Base-by-base conservation (phyloP, 2,888 invertebrate genomes). In the Xestia c-nigrum region DNA sequence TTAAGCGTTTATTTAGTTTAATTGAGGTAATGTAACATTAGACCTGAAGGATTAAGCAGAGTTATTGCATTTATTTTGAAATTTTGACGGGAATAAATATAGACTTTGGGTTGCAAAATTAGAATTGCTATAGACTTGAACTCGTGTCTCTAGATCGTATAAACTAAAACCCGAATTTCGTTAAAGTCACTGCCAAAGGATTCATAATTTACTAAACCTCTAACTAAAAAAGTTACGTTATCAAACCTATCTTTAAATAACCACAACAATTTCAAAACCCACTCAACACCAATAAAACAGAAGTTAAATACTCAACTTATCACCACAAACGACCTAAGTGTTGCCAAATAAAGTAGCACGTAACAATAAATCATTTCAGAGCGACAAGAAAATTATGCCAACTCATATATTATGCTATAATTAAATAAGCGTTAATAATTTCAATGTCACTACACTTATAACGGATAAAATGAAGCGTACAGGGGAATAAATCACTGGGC, bases 401-500 rank as follows among this genome's bases (percentile, higher is more conserved):
- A 31, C 55, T 69, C 81, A 65, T 80, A 80, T 52, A 78, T 86
- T 81, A 81, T 72, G 67, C 55, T 71, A 40, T 79, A 82, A 89
- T 89, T 89, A 87, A 87, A 85, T 71, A 74, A 55, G 75, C 84
- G 85, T 88, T 88, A 80, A 86, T 89, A 85, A 87, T 87, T 79
- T 81, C 82, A 81, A 76, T 84, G 87, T 85, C 88, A 88, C 87
- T 88, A 89, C 87, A 74, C 72, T 84, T 81, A 76, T 81, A 85
- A 89, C 85, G 88, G 86, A 88, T 90, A 90, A 90, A 90, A 90
- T 89, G 89, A 88, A 89, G 89, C 90, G 89, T 89, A 88, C 88
- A 86, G 78, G 84, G 76, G 76, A 89, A 93, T 93, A 94, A 94
- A 93, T 94, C 94, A 86, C 70, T 9, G 88, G 85, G 82, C 87